A percentile compares a stretch with the other conserved stretches of the same genome.
These are phyloP conservation scores for Erebia ligea DNA, from an alignment of 2,888 invertebrate species.

Conservation along the genomic window DNA sequence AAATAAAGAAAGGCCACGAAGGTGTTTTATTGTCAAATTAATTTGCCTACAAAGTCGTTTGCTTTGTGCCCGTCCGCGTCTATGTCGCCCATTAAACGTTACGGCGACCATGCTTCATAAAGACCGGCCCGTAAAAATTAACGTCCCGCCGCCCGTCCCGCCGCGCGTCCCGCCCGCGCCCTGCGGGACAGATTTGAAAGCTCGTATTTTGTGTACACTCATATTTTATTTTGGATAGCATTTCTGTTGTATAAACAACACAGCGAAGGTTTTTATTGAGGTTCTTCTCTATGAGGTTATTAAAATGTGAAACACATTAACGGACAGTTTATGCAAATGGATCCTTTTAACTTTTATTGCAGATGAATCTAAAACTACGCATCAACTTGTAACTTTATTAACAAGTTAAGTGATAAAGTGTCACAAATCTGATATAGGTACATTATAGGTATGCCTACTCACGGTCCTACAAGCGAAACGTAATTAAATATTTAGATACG, in stretches of 20 bases:
- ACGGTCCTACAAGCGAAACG: no score
- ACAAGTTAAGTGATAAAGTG: neutral
- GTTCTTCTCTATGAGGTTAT: slow-evolving; percentile 7
- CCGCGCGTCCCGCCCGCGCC: slow-evolving; percentile 30
- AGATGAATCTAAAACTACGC: slow-evolving; percentile 6
- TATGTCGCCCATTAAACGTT: slow-evolving; percentile 56
- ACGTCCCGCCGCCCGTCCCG: slow-evolving; percentile 41
- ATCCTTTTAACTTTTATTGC: slow-evolving; percentile 3
- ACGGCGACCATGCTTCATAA: slow-evolving; percentile 55
- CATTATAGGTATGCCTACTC: no score
- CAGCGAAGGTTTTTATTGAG: slow-evolving; percentile 22
- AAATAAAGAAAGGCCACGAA: slow-evolving; percentile 36
- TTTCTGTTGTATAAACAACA: slow-evolving; percentile 36
- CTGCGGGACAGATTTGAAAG: slow-evolving; percentile 40
- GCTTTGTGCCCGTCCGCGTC: slow-evolving; percentile 51
- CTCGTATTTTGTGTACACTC: slow-evolving; percentile 35
- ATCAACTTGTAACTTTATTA: neutral
- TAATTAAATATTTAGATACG: no score
- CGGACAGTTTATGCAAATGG: slow-evolving; percentile 2
- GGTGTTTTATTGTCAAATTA: slow-evolving; percentile 57
- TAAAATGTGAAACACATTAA: slow-evolving; percentile 13
- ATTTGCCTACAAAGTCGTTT: slow-evolving; percentile 57
- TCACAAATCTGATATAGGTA: neutral
- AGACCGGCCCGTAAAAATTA: slow-evolving; percentile 55
- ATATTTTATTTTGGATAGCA: slow-evolving; percentile 35